Evolutionary conservation across 53 echinoderm and acorn worm genomes (phyloP).

Genomic region (Stichopus horrens): DNA sequence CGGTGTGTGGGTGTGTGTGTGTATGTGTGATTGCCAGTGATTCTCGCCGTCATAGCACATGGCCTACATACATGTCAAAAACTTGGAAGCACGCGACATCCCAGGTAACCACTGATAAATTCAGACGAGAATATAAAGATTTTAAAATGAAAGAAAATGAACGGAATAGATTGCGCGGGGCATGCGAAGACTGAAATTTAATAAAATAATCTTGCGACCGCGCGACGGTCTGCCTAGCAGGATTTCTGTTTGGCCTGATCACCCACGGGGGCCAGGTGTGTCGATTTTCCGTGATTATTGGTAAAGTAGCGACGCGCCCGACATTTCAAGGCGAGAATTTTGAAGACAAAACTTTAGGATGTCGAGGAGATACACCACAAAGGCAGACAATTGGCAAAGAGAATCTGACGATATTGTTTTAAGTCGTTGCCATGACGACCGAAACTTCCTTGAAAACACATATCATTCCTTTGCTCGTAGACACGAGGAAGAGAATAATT

Average conservation of each 20-base stretch:
- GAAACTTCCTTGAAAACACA: neutral
- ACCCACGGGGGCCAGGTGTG: conserved; percentile 41
- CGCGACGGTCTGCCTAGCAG: conserved; percentile 19
- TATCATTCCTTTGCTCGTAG: no score
- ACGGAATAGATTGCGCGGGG: neutral
- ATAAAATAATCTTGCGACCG: conserved; percentile 15
- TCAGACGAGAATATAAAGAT: neutral
- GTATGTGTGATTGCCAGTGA: no score
- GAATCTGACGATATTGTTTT: conserved; percentile 3
- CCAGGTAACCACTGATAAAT: neutral
- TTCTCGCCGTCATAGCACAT: neutral
- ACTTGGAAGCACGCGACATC: neutral
- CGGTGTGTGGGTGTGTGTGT: no score
- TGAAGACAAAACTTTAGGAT: neutral
- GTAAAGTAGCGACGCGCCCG: conserved; percentile 23
- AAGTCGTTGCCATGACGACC: conserved; percentile 5
- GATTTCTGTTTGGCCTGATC: conserved; percentile 1
- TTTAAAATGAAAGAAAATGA: neutral
- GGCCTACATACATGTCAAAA: conserved; percentile 12
- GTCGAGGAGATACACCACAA: neutral
- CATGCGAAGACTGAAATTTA: conserved; percentile 16
- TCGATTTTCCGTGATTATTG: conserved; percentile 4
- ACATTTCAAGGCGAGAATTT: conserved; percentile 1
- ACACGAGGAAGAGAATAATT: no score
- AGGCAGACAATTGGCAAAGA: neutral